Evolutionary conservation across 2,797 vertebrate genomes (phyloP).

Genomic region (Buphagus erythrorhynchus): DNA sequence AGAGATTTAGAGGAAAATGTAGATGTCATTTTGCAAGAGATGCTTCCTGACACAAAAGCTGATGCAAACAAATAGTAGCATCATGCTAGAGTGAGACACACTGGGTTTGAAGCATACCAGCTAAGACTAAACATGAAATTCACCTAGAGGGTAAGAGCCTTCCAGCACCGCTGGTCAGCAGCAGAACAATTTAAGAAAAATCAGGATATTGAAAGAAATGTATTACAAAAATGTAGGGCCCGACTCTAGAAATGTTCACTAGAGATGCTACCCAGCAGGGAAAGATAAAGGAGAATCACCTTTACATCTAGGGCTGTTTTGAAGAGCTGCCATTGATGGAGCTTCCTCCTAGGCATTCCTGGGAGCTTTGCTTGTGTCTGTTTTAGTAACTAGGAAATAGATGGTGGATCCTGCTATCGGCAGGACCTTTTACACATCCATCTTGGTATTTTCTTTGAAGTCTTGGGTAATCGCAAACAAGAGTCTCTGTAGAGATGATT

Average conservation of each 20-base stretch:
- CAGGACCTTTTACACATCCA: not conserved
- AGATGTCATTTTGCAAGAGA: not conserved
- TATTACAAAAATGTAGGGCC: not conserved
- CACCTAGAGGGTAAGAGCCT: not conserved
- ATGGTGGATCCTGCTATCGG: not conserved
- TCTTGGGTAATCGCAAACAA: conserved; percentile 21
- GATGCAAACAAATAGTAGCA: not conserved
- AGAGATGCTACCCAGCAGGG: not conserved
- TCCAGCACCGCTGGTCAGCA: not conserved
- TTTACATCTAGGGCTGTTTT: not conserved
- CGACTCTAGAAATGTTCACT: not conserved
- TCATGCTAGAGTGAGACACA: not conserved
- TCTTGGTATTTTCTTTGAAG: conserved; percentile 57
- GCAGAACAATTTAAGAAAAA: not conserved
- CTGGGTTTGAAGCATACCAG: not conserved
- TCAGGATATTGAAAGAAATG: not conserved
- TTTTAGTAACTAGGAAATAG: not conserved
- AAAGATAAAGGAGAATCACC: not conserved
- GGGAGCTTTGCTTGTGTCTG: not conserved
- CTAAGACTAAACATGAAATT: not conserved
- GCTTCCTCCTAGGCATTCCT: not conserved
- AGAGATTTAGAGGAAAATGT: not conserved
- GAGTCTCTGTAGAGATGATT: conserved; percentile 31
- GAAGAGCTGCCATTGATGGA: not conserved
- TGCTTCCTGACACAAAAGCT: not conserved